These are phyloP conservation scores for Idaea aversata DNA, from an alignment of 2,888 invertebrate species.

Conservation along the genomic window DNA sequence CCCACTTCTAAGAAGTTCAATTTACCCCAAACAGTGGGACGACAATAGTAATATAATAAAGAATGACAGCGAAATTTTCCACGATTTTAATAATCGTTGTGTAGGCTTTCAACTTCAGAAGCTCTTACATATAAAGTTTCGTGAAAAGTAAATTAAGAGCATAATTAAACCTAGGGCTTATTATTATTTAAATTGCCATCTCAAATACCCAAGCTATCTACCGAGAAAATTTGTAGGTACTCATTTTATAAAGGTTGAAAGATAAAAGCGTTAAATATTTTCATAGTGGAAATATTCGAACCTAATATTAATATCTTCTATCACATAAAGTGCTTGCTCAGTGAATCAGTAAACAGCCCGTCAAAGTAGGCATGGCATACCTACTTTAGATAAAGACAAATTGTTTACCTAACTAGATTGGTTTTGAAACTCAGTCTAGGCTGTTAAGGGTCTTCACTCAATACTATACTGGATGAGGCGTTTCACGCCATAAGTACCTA, in stretches of 20 bases:
- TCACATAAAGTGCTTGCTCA: not conserved
- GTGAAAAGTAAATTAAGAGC: not conserved
- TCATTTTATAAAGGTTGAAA: not conserved
- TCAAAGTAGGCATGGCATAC: not conserved
- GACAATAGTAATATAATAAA: too few relatives aligned
- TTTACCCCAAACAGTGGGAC: too few relatives aligned
- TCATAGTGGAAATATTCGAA: constrained; percentile 1
- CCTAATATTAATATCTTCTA: not conserved
- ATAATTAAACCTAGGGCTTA: not conserved
- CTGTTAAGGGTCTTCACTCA: not conserved
- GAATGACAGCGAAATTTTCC: too few relatives aligned
- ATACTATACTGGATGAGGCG: too few relatives aligned
- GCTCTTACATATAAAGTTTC: not conserved
- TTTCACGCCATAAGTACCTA: too few relatives aligned
- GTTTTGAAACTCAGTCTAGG: not conserved
- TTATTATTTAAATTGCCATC: not conserved
- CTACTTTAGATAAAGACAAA: not conserved
- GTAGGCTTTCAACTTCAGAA: too few relatives aligned
- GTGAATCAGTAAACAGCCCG: not conserved
- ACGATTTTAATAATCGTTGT: too few relatives aligned
- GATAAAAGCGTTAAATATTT: not conserved
- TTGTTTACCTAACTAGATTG: constrained; percentile 1
- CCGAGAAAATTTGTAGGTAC: not conserved
- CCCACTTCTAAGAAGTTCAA: too few relatives aligned
- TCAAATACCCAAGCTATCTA: not conserved